Evolutionary conservation across 2,797 vertebrate genomes (phyloP).

Genomic region (Amblyraja radiata): DNA sequence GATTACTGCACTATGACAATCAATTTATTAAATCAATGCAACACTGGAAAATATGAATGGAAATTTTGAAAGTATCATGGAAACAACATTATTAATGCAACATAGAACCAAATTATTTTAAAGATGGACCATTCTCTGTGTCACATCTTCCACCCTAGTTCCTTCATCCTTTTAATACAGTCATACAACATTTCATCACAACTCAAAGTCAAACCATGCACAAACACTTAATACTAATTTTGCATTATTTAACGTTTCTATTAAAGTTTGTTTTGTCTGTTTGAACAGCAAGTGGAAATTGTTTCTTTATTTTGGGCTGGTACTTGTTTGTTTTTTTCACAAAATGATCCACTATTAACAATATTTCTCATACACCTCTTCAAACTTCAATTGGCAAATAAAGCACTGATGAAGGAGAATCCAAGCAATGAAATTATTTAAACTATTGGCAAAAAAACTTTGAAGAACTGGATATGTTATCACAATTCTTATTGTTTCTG

Average conservation of each 20-base stretch:
- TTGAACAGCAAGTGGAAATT: slow-evolving; percentile 7
- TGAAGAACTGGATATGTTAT: not conserved
- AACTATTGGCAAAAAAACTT: not conserved
- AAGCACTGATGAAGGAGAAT: not conserved
- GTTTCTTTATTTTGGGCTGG: not conserved
- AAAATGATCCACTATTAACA: not conserved
- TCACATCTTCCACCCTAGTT: not conserved
- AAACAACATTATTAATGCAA: not conserved
- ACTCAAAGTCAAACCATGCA: not conserved
- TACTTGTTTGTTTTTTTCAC: not conserved
- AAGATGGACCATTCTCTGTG: not conserved
- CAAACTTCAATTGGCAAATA: not conserved
- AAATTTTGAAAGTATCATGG: not conserved
- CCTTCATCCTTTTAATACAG: not conserved
- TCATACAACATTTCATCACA: not conserved
- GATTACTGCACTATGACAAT: not conserved
- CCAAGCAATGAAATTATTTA: not conserved
- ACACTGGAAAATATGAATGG: not conserved
- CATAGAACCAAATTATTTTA: not conserved
- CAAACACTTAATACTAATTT: not conserved
- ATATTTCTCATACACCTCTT: not conserved
- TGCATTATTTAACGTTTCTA: not conserved
- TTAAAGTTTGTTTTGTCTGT: slow-evolving; percentile 16
- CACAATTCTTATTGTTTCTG: not conserved
- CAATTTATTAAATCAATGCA: not conserved